Evolutionary conservation across 1,140 invertebrate genomes (phyloP), one percentile per base, ranked within the genome.

Genomic region (Fopius arisanus): DNA sequence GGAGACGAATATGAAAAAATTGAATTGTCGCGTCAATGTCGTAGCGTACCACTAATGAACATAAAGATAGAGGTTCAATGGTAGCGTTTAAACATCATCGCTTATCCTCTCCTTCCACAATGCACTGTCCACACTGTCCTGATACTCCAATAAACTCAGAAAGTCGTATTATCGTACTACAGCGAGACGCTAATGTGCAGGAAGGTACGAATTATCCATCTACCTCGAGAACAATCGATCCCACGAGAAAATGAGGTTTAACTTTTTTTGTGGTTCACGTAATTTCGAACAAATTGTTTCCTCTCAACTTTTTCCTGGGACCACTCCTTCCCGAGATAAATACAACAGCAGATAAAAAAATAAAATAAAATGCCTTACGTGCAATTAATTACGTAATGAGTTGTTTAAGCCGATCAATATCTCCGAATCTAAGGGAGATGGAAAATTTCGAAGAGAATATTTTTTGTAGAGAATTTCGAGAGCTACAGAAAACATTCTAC

Each of bases 1-100:
- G 19, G 54, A 21, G 65, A 26, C 19, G 26, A 26, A 37, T 63
- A 7, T 1, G 54, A 43, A 68, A 68, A 29, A n/a, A 33, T 10
- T 43, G 10, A 40, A 37, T 70, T 85, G 81, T 84, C 65, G 76
- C 70, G 74, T 79, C 74, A 77, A 78, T 84, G 81, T 77, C 87
- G 87, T 89, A 91, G 89, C 90, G 19, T 90, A 80, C 87, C 86
- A 86, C 88, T 87, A 87, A 68, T 23, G 88, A 87, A 90, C 91
- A 92, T 91, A 91, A 91, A 84, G 89, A 92, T 91, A 92, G 91
- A 88, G 91, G 91, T 89, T 86, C 90, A 90, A 81, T 82, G 86
- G 88, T 86, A 92, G 90, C 90, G 89, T 91, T 90, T 89, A 83
- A 81, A 84, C 81, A 80, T 73, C 77, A 48, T 69, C 78, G 78